These are phyloP conservation scores for Parascotia fuliginaria DNA, from an alignment of 2,888 invertebrate genomes.

Conservation along the genomic window DNA sequence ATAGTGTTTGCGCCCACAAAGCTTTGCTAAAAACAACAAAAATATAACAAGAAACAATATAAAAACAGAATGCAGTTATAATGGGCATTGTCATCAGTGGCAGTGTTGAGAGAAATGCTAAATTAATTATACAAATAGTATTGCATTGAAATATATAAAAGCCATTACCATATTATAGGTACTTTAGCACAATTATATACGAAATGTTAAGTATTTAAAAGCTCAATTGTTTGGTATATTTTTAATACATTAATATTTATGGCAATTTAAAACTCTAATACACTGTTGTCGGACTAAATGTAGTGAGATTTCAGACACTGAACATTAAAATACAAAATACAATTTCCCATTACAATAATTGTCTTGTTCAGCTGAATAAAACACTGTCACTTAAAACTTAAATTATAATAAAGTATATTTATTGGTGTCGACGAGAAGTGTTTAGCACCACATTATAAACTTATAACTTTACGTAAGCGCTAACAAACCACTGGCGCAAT, in stretches of 20 bases:
- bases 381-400: slow-evolving; percentile 73
- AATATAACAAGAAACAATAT: slow-evolving; percentile 74
- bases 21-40: slow-evolving; percentile 70
- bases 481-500: slow-evolving; percentile 64
- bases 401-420: slow-evolving; percentile 67
- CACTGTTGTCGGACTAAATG: slow-evolving; percentile 39
- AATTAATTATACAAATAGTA: slow-evolving; percentile 26
- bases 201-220: slow-evolving; percentile 16
- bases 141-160: slow-evolving; percentile 28
- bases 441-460: slow-evolving; percentile 78
- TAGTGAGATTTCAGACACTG: slow-evolving; percentile 50
- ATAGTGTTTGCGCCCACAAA: slow-evolving; percentile 67
- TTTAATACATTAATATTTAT: slow-evolving; percentile 36
- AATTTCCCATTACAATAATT: slow-evolving; percentile 53
- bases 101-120: slow-evolving; percentile 62
- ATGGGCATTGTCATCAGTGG: slow-evolving; percentile 54
- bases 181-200: slow-evolving; percentile 1
- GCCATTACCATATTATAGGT: slow-evolving; percentile 4
- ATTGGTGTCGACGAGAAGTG: slow-evolving; percentile 71
- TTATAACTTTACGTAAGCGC: slow-evolving; percentile 60
- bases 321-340: slow-evolving; percentile 40
- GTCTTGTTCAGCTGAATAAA: slow-evolving; percentile 51
- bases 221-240: slow-evolving; percentile 36
- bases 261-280: slow-evolving; percentile 36
- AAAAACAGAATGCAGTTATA: slow-evolving; percentile 63